phyloP scores from a whole-genome alignment of 2,113 vertebrate genomes.

The Alexandromys fortis region DNA sequence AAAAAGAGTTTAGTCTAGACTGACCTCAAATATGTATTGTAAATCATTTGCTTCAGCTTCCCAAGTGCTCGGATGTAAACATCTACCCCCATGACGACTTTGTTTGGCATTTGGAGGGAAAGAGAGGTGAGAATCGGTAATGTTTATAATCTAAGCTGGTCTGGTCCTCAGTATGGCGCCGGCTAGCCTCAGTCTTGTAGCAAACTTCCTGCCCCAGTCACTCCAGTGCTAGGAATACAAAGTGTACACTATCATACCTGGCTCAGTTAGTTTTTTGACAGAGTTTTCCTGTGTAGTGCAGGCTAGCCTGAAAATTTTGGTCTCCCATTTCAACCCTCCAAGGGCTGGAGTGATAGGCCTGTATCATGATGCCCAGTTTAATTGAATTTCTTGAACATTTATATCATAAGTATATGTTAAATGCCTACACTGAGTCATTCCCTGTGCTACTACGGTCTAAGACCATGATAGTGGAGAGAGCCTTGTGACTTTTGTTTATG shows the following conservation, averaged over 20 bases:
- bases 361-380: background rate
- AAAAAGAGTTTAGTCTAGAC: background rate
- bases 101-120: background rate
- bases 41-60: background rate
- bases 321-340: background rate
- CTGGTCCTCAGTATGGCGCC: background rate
- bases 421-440: background rate
- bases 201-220: background rate
- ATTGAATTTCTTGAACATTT: slow-evolving; percentile 6
- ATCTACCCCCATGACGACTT: background rate
- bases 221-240: background rate
- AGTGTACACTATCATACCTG: background rate
- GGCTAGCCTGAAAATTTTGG: background rate
- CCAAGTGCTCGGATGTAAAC: background rate
- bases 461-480: background rate
- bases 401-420: background rate
- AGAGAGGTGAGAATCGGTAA: background rate
- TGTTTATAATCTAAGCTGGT: background rate
- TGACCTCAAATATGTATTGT: background rate
- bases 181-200: background rate
- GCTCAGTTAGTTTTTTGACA: background rate
- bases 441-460: background rate
- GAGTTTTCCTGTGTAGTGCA: background rate
- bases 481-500: background rate
- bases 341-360: background rate